phyloP scores from a whole-genome alignment of 2,888 invertebrate genomes.

The Erynnis tages region DNA sequence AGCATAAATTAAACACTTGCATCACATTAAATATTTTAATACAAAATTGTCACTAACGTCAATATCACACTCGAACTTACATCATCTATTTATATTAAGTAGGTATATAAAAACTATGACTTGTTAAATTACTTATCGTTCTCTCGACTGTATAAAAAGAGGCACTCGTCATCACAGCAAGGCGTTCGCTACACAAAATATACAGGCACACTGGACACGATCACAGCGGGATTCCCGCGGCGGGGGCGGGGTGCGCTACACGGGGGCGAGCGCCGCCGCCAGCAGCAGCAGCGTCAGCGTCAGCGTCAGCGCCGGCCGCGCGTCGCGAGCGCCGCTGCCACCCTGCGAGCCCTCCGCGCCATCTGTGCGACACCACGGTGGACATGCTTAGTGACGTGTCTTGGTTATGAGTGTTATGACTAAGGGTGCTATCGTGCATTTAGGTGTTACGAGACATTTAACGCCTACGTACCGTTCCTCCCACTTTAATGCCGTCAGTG shows the following conservation, averaged over 20 bases:
- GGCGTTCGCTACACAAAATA: conserved; percentile 72
- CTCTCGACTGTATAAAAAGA: conserved; percentile 70
- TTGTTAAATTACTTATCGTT: conserved; percentile 79
- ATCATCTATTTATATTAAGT: conserved; percentile 80
- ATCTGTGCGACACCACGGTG: conserved; percentile 35
- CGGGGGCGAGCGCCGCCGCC: conserved; percentile 28
- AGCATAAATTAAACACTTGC: conserved; percentile 27
- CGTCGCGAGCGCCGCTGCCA: conserved; percentile 39
- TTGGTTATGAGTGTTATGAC: conserved; percentile 20
- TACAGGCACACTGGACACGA: conserved; percentile 66
- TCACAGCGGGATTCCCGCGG: conserved; percentile 69
- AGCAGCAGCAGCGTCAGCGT: conserved; percentile 25
- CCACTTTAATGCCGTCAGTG: neutral
- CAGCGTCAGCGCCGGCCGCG: conserved; percentile 33
- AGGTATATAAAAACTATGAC: conserved; percentile 83
- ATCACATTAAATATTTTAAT: conserved; percentile 73
- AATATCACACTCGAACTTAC: conserved; percentile 81
- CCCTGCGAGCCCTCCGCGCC: conserved; percentile 42
- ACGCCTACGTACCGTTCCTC: neutral
- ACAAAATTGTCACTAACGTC: conserved; percentile 75
- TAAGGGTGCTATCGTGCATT: conserved; percentile 15
- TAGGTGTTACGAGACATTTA: neutral
- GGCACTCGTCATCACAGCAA: conserved; percentile 69
- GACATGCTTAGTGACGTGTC: conserved; percentile 10
- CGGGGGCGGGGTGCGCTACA: conserved; percentile 37